A percentile compares a stretch with the other conserved stretches of the same genome.
These are phyloP conservation scores for Dendrocincla tyrannina DNA, from an alignment of 2,797 vertebrate genomes.

Conservation along the genomic window DNA sequence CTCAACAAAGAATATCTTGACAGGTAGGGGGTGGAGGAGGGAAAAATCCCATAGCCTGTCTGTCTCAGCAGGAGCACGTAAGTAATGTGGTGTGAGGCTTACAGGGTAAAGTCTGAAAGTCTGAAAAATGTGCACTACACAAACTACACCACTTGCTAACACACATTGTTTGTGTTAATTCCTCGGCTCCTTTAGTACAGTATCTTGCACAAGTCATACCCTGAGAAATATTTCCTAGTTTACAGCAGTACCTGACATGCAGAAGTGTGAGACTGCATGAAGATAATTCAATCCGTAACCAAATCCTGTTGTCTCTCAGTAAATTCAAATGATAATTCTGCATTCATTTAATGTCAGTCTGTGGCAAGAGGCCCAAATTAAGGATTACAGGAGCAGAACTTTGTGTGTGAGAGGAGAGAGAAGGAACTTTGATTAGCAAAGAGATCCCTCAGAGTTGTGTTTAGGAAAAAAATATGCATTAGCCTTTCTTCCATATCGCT, in stretches of 20 bases:
- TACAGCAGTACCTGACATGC: neutral
- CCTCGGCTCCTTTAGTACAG: neutral
- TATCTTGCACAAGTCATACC: neutral
- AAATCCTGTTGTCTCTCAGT: conserved; percentile 10
- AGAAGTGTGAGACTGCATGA: neutral
- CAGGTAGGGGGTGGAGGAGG: conserved; percentile 43
- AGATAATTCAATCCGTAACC: conserved; percentile 7
- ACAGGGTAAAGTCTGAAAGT: neutral
- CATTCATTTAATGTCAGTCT: neutral
- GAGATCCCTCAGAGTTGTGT: neutral
- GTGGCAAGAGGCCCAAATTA: conserved; percentile 12
- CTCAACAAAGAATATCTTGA: conserved; percentile 34
- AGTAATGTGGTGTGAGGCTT: neutral
- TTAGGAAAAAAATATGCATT: neutral
- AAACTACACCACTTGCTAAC: neutral
- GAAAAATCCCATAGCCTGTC: neutral
- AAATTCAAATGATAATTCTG: neutral
- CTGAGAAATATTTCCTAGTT: neutral
- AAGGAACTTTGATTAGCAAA: neutral
- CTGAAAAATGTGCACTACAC: neutral
- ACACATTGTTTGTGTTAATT: neutral
- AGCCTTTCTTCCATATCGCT: neutral
- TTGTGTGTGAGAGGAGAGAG: neutral
- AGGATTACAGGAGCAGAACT: neutral
- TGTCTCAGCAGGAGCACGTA: neutral